A percentile compares a stretch with the other conserved stretches of the same genome.
Evolutionary conservation across 2,888 invertebrate genomes (phyloP).

Genomic region (Sphaerophoria rueppellii): DNA sequence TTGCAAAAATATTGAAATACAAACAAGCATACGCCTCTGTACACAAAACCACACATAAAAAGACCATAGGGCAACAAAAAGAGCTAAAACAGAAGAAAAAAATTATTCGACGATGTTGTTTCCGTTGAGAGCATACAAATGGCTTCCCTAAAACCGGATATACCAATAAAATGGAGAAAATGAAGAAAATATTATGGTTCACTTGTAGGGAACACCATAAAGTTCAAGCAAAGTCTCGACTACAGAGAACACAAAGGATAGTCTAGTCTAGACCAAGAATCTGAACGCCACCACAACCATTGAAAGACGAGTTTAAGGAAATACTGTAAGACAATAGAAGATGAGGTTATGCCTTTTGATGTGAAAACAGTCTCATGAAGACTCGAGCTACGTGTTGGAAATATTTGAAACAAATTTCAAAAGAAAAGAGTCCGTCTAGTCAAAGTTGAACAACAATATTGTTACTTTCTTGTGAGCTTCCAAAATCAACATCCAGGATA

Average conservation of each 20-base stretch:
- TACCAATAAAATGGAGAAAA: conserved; percentile 65
- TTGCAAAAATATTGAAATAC: conserved; percentile 69
- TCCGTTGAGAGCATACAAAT: conserved; percentile 72
- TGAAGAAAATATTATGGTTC: conserved; percentile 59
- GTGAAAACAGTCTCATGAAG: conserved; percentile 44
- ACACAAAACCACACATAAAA: conserved; percentile 1
- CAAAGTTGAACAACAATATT: conserved; percentile 35
- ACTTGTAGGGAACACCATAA: conserved; percentile 44
- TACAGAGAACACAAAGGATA: neutral
- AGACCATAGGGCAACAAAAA: conserved; percentile 1
- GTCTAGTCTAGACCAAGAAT: neutral
- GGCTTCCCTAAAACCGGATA: conserved; percentile 71
- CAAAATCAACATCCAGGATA: neutral
- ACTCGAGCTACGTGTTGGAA: conserved; percentile 55
- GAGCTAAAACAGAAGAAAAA: conserved; percentile 11
- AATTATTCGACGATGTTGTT: conserved; percentile 57
- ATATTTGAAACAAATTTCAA: conserved; percentile 57
- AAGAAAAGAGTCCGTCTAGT: conserved; percentile 27
- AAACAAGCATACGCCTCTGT: conserved; percentile 34
- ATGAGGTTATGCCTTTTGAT: conserved; percentile 34
- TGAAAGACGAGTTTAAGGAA: neutral
- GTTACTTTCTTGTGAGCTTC: conserved; percentile 10
- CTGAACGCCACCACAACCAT: neutral
- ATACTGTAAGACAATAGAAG: conserved; percentile 31
- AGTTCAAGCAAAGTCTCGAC: conserved; percentile 17